phyloP scores from a whole-genome alignment of 35 echinoderm and acorn worm species.

The Holothuria glaberrima region DNA sequence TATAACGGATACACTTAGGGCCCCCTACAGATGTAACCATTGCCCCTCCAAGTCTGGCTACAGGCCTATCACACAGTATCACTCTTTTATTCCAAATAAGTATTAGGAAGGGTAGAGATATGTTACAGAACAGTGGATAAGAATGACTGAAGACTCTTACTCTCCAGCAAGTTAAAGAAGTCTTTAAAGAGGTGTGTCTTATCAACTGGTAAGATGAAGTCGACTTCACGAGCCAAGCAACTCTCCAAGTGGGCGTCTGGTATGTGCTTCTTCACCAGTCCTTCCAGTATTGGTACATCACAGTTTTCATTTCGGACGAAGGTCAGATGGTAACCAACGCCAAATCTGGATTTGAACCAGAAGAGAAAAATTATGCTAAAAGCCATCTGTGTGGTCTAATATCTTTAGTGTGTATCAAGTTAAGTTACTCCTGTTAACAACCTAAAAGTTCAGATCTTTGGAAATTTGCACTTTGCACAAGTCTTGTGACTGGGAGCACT shows the following conservation, averaged over 20 bases:
- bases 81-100: too few relatives aligned
- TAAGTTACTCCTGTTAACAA: too few relatives aligned
- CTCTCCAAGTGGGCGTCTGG: conserved; percentile 70
- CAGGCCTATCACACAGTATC: not conserved
- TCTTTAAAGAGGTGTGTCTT: conserved; percentile 67
- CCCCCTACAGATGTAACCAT: too few relatives aligned
- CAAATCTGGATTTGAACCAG: conserved; percentile 63
- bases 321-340: conserved; percentile 94
- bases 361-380: too few relatives aligned
- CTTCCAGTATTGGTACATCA: conserved; percentile 47
- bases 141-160: conserved; percentile 21
- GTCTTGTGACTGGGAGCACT: too few relatives aligned
- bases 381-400: too few relatives aligned
- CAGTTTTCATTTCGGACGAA: conserved; percentile 75
- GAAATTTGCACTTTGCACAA: too few relatives aligned
- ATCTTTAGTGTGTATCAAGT: too few relatives aligned
- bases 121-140: not conserved
- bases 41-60: not conserved
- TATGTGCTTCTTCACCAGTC: conserved; percentile 64
- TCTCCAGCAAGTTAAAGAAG: conserved; percentile 79
- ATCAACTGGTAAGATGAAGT: conserved; percentile 88
- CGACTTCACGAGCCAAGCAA: conserved; percentile 78
- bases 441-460: too few relatives aligned
- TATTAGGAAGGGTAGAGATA: too few relatives aligned
- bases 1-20: too few relatives aligned